Conservation (phyloP, 1,140 invertebrate species). For the Orchestia grillus region DNA sequence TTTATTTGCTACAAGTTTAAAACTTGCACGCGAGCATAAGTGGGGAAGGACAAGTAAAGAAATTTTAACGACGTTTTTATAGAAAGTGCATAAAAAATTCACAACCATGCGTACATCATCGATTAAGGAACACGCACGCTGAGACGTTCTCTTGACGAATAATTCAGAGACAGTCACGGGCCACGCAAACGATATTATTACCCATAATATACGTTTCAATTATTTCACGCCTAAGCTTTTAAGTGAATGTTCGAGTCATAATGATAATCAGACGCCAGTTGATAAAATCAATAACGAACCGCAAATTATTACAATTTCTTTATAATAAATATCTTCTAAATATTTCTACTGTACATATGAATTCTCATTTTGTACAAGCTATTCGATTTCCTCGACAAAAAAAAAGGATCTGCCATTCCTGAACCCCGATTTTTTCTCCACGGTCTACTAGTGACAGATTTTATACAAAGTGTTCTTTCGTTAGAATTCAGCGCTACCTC, state of each 20-base stretch:
- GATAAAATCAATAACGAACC: not conserved
- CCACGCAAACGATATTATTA: not conserved
- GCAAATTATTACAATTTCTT: not conserved
- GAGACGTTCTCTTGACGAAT: not conserved
- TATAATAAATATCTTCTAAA: too few species aligned
- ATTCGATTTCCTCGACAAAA: too few species aligned
- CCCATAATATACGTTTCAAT: not conserved
- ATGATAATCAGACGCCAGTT: not conserved
- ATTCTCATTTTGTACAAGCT: too few species aligned
- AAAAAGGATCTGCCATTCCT: too few species aligned
- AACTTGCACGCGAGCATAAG: too few species aligned
- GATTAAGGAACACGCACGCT: not conserved
- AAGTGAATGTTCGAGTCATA: not conserved
- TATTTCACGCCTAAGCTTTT: not conserved
- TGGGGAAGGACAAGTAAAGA: not conserved
- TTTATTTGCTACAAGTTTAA: too few species aligned
- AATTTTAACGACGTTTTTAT: not conserved
- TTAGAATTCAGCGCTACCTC: too few species aligned
- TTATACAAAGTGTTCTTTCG: too few species aligned
- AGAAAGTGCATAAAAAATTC: slow-evolving; percentile 5
- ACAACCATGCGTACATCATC: not conserved
- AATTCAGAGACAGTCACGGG: not conserved
- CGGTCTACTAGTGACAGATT: too few species aligned
- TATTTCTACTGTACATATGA: too few species aligned
- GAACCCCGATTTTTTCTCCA: too few species aligned